Evolutionary conservation across 2,113 vertebrate genomes (phyloP).

Genomic region (Thamnophis sirtalis): DNA sequence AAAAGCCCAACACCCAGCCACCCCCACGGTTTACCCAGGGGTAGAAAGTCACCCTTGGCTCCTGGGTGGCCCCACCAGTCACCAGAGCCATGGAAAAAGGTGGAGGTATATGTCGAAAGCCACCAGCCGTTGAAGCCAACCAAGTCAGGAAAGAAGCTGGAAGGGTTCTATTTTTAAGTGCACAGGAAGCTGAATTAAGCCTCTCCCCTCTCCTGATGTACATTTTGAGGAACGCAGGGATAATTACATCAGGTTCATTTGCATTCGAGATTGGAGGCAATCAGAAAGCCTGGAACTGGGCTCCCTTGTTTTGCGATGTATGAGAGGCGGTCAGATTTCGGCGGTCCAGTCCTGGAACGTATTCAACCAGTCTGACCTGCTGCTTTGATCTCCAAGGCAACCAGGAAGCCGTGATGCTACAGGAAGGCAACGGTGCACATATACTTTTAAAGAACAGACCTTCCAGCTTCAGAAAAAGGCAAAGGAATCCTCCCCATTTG

Average conservation of each 20-base stretch:
- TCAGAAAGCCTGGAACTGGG: neutral
- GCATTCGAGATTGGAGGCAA: neutral
- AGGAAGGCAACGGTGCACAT: neutral
- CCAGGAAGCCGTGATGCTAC: neutral
- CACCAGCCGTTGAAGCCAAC: neutral
- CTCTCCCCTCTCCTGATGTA: neutral
- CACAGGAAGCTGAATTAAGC: neutral
- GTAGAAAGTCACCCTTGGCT: neutral
- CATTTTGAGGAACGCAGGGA: neutral
- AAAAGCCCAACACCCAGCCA: neutral
- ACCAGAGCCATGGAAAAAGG: neutral
- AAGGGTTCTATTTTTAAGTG: neutral
- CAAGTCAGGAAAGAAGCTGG: too few relatives aligned
- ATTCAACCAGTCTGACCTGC: neutral
- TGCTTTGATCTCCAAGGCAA: neutral
- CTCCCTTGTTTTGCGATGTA: neutral
- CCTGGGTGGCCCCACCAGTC: neutral
- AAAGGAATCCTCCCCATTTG: neutral
- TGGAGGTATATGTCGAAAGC: neutral
- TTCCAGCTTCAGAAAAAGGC: neutral
- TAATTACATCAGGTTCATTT: neutral
- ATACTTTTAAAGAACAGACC: neutral
- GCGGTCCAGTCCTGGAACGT: neutral
- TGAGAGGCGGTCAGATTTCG: neutral
- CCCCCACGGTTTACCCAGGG: neutral